Percentiles rank a stretch among this genome's conserved stretches.
Conservation (phyloP, 2,113 vertebrate species). For the Megaceryle torquata region DNA sequence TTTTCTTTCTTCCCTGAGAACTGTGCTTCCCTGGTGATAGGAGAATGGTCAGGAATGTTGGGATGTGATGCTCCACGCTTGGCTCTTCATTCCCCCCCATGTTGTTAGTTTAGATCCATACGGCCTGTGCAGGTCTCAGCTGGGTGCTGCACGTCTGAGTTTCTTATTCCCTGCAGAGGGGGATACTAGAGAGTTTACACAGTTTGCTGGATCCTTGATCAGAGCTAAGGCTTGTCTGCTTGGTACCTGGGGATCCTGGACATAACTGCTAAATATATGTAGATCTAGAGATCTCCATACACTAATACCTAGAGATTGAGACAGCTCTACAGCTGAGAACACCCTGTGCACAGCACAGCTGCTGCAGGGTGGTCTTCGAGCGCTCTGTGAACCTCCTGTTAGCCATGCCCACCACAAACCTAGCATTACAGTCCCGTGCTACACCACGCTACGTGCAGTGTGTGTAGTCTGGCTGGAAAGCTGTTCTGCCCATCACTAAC, state of each 20-base stretch:
- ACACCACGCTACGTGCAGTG: accelerated
- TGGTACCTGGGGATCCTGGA: neutral
- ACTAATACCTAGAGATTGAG: neutral
- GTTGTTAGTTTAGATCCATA: neutral
- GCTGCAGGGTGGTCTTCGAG: neutral
- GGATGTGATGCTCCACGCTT: neutral
- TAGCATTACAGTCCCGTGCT: neutral
- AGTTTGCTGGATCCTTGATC: neutral
- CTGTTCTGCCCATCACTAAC: neutral
- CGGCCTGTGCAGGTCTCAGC: neutral
- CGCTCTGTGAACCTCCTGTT: neutral
- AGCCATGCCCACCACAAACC: neutral
- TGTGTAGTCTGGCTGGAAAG: neutral
- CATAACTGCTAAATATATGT: neutral
- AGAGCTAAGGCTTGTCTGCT: neutral
- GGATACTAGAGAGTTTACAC: neutral
- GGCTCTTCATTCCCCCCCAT: accelerated
- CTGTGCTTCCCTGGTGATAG: neutral
- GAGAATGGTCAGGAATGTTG: neutral
- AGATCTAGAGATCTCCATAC: neutral
- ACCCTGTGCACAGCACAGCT: neutral
- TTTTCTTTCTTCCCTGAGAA: neutral
- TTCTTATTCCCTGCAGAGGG: slow-evolving; percentile 2
- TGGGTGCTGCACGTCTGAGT: neutral
- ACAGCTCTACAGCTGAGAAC: neutral